Percentiles rank a stretch among this genome's conserved stretches.
Conservation (phyloP, 2,888 invertebrate genomes). For the Endotricha flammealis region DNA sequence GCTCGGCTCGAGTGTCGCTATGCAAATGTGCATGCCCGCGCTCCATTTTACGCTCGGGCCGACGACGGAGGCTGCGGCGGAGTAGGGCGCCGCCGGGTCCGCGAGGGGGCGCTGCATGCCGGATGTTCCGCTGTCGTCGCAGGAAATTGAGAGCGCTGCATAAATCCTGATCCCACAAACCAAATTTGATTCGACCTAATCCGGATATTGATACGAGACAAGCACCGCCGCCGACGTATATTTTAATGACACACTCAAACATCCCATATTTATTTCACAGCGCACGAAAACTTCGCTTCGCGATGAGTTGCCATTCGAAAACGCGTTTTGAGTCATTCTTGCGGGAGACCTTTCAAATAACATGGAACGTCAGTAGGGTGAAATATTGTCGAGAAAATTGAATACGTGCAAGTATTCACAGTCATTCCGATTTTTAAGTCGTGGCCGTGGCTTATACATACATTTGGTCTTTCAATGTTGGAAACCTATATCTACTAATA, state of each 20-base stretch:
- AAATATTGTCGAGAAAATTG: conserved; percentile 67
- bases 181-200: conserved; percentile 75
- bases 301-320: conserved; percentile 41
- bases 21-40: conserved; percentile 72
- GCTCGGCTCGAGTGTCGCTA: conserved; percentile 65
- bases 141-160: conserved; percentile 77
- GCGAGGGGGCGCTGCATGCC: conserved; percentile 44
- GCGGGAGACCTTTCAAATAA: conserved; percentile 40
- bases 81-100: conserved; percentile 24
- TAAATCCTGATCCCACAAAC: conserved; percentile 74
- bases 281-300: conserved; percentile 26
- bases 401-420: conserved; percentile 65
- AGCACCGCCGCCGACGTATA: conserved; percentile 47
- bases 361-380: conserved; percentile 49
- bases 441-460: too few relatives aligned
- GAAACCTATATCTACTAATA: too few relatives aligned
- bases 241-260: conserved; percentile 40
- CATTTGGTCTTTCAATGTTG: too few relatives aligned
- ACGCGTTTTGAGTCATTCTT: conserved; percentile 45
- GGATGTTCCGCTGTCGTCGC: conserved; percentile 72
- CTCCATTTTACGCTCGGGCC: conserved; percentile 66
- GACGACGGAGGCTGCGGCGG: conserved; percentile 31
- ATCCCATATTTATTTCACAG: conserved; percentile 20
- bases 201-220: conserved; percentile 76
- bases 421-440: conserved; percentile 30